These are phyloP conservation scores for Maniola jurtina DNA, from an alignment of 1,140 invertebrate species.

Conservation along the genomic window DNA sequence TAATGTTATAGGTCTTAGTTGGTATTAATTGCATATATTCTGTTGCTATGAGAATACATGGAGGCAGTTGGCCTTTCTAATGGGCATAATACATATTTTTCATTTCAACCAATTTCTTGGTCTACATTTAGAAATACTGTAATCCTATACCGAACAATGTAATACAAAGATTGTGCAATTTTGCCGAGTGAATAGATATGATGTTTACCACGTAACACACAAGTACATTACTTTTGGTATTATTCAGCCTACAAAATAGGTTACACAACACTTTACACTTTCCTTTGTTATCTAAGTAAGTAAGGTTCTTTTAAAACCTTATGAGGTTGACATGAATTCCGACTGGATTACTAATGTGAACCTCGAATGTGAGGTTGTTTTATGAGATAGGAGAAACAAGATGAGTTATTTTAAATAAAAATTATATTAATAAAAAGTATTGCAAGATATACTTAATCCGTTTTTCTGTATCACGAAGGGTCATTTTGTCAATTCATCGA, in stretches of 20 bases:
- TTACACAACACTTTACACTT: slow-evolving; percentile 53
- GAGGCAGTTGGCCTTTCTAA: slow-evolving; percentile 6
- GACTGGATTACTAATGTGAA: slow-evolving; percentile 35
- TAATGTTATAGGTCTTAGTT: too few species aligned
- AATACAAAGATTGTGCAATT: slow-evolving; percentile 43
- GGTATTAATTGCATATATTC: too few species aligned
- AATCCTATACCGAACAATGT: slow-evolving; percentile 41
- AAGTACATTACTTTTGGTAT: slow-evolving; percentile 44
- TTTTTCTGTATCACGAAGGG: neutral
- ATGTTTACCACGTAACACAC: slow-evolving; percentile 28
- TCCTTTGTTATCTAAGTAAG: slow-evolving; percentile 67
- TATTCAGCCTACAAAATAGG: slow-evolving; percentile 49
- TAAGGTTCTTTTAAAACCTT: slow-evolving; percentile 37
- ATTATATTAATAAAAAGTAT: neutral
- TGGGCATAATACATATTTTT: slow-evolving; percentile 6
- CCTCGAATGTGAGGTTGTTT: slow-evolving; percentile 12
- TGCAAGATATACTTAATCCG: neutral
- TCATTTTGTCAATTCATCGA: neutral
- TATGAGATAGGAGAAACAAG: neutral
- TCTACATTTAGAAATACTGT: slow-evolving; percentile 9
- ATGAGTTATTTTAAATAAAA: neutral
- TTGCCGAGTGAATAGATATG: slow-evolving; percentile 40
- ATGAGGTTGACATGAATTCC: slow-evolving; percentile 28
- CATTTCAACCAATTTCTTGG: slow-evolving; percentile 9
- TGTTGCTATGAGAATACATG: neutral